Evolutionary conservation across 2,888 invertebrate species (phyloP), one percentile per base, ranked within the genome.

Genomic region (Stenichneumon culpator): DNA sequence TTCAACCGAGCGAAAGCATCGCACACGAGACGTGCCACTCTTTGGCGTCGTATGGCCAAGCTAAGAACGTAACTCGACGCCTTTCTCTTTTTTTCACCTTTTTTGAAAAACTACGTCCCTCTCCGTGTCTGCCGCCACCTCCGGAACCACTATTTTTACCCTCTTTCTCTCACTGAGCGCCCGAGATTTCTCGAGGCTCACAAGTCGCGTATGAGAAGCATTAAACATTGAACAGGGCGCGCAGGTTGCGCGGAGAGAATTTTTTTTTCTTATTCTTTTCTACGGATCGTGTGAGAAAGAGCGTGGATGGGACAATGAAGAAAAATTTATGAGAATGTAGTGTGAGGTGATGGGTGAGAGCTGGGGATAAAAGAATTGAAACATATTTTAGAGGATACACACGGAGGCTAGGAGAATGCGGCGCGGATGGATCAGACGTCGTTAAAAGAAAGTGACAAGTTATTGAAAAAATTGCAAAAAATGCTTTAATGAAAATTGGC

Each of bases 31-130:
- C 63, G 57, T 67, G 54, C 67, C 39, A 74, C 79, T 73, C 69
- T 52, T 79, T 52, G 14, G 63, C 69, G 57, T 79, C 79, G 52
- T 54, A 79, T 79, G 52, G 63, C 22, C 44, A 25, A 77, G 67
- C 54, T 65, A 70, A 74, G 73, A 70, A 75, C 69, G 74, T 83
- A 70, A 83, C 69, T 83, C 70, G 44, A 54, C 60, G 73, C 79
- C 63, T 65, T 70, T 83, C 47, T 36, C 47, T 70, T 83, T 47
- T 47, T 22, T 54, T 50, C 25, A 28, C 28, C 28, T 63, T 67
- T 16, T 47, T 69, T 44, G 11, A 39, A 39, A 39, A 39, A 9
- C 36, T 2, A 16, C 19, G 44, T 25, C 54, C 19, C 57, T 36
- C 54, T 70, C 16, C 28, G 28, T 14, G 14, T 28, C 25, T 60